A percentile compares a stretch with the other conserved stretches of the same genome.
These are phyloP conservation scores for Siphamia tubifer DNA, from an alignment of 2,113 vertebrate genomes.

Conservation along the genomic window DNA sequence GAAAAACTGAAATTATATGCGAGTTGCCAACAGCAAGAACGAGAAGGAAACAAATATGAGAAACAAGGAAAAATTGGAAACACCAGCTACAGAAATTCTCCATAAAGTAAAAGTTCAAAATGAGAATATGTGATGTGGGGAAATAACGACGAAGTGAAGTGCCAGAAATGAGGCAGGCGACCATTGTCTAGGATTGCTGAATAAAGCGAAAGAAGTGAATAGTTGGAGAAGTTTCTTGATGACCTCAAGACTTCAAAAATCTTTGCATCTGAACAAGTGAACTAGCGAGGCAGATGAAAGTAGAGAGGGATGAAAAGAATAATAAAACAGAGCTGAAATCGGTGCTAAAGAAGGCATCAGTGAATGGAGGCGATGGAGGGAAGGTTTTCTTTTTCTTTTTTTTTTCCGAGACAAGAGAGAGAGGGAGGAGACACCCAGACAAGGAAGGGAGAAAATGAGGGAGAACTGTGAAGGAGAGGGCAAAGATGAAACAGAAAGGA, in stretches of 20 bases:
- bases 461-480: constrained; percentile 26
- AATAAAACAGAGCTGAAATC: constrained; percentile 46
- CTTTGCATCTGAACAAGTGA: constrained; percentile 43
- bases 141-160: constrained; percentile 7
- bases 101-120: constrained; percentile 10
- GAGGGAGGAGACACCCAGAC: not conserved
- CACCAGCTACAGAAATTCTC: not conserved
- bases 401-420: constrained; percentile 3
- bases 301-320: constrained; percentile 63
- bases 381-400: no score
- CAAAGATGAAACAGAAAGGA: constrained; percentile 32
- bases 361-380: constrained; percentile 26
- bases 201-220: constrained; percentile 3
- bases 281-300: constrained; percentile 59
- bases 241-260: constrained; percentile 58
- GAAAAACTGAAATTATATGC: constrained; percentile 21
- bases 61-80: not conserved
- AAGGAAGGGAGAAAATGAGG: constrained; percentile 24
- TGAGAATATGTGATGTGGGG: constrained; percentile 19
- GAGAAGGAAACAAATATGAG: not conserved
- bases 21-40: constrained; percentile 1
- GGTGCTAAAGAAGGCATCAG: constrained; percentile 33
- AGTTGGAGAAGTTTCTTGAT: constrained; percentile 53
- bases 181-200: constrained; percentile 8
- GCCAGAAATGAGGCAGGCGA: not conserved